A percentile compares a stretch with the other conserved stretches of the same genome.
phyloP scores from a whole-genome alignment of 2,113 vertebrate genomes.

The Puntigrus tetrazona region DNA sequence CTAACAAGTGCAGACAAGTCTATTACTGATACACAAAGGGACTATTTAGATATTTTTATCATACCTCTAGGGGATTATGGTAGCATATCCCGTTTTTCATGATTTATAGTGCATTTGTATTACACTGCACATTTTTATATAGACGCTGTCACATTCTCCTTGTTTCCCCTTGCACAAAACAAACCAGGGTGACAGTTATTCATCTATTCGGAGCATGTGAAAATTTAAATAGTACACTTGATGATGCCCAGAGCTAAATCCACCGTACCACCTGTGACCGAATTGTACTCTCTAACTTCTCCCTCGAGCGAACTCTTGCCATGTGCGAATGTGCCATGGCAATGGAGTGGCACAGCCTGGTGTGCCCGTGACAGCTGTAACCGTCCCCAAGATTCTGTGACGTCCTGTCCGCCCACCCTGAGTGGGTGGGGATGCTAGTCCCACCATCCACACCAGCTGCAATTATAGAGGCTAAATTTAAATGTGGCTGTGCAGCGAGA shows the following conservation, averaged over 20 bases:
- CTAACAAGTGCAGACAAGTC: constrained; percentile 31
- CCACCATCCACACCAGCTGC: constrained; percentile 35
- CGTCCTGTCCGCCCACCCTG: constrained; percentile 30
- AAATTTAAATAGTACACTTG: constrained; percentile 14
- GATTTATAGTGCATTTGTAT: constrained; percentile 10
- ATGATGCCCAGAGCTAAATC: constrained; percentile 1
- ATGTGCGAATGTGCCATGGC: neutral
- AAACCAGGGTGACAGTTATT: constrained; percentile 6
- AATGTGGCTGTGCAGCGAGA: constrained; percentile 20
- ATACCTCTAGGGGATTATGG: neutral
- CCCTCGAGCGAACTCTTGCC: neutral
- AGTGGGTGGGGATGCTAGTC: constrained; percentile 35
- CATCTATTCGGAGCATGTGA: constrained; percentile 13
- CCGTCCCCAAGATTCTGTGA: constrained; percentile 3
- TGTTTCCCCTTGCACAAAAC: neutral
- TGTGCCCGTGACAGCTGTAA: constrained; percentile 18
- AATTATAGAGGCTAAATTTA: constrained; percentile 55
- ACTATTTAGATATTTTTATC: neutral
- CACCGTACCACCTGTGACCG: neutral
- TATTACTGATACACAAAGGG: constrained; percentile 9
- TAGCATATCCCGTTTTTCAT: neutral
- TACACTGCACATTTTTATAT: constrained; percentile 2
- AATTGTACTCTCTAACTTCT: neutral
- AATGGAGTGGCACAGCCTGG: neutral
- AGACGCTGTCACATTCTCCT: constrained; percentile 14